A percentile compares a stretch with the other conserved stretches of the same genome.
Conservation (phyloP, 2,113 vertebrate species). For the Sander lucioperca region DNA sequence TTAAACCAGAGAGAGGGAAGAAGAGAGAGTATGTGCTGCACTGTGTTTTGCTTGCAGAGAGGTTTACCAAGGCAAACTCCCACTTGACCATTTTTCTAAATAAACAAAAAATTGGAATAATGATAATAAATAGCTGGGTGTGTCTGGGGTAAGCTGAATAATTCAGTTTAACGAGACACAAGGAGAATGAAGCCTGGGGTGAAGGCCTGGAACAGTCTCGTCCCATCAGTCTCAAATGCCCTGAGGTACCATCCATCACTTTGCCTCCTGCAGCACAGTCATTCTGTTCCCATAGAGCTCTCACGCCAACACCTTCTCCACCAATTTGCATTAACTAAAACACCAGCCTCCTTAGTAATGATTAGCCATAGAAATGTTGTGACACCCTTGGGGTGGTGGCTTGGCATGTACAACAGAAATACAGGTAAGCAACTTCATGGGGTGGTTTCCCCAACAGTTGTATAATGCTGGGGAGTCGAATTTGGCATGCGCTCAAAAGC, state of each 20-base stretch:
- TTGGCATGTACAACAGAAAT: constrained; percentile 31
- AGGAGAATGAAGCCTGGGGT: constrained; percentile 65
- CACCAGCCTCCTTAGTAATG: constrained; percentile 48
- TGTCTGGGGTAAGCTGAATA: constrained; percentile 61
- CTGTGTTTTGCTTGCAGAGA: constrained; percentile 26
- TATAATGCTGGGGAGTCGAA: not conserved
- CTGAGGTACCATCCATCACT: constrained; percentile 69
- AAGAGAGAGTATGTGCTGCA: constrained; percentile 2
- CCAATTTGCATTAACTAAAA: constrained; percentile 59
- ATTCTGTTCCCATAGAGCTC: constrained; percentile 53
- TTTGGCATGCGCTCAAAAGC: constrained; percentile 16
- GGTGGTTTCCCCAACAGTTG: not conserved
- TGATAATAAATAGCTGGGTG: constrained; percentile 60
- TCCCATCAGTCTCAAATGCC: constrained; percentile 68
- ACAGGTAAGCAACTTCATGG: constrained; percentile 9
- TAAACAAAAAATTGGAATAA: constrained; percentile 69
- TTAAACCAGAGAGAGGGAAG: not conserved
- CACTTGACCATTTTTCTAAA: constrained; percentile 55
- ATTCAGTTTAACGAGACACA: constrained; percentile 79
- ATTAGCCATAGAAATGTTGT: constrained; percentile 42
- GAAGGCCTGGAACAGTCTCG: constrained; percentile 71
- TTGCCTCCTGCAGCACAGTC: constrained; percentile 56
- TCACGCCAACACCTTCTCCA: constrained; percentile 37
- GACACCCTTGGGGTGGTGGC: constrained; percentile 24
- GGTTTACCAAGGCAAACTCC: constrained; percentile 42